Evolutionary conservation across 2,113 vertebrate genomes (phyloP), one percentile per base, ranked within the genome.

Genomic region (Chaetura pelagica): DNA sequence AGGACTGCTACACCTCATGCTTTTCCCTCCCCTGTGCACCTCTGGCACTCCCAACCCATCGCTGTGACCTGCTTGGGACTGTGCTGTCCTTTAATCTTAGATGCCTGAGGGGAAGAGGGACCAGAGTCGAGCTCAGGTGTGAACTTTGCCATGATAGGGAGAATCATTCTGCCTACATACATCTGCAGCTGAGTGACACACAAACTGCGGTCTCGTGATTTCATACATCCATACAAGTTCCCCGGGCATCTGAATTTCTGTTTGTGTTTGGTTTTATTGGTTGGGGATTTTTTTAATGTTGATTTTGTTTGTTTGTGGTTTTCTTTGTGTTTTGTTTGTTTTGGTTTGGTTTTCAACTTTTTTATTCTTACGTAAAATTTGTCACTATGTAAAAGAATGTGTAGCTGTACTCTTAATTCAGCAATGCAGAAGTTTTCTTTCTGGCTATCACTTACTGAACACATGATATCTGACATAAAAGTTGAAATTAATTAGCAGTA

Each of bases 1-100:
- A 5, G 52, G 57, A 23, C 27, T 40, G 57, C 40, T 57, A 42
- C 29, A 18, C 42, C 35, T 54, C 10, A 5, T 19, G n/a, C 8
- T 42, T 74, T 67, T 69, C 55, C 32, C 34, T 69, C 12, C 71
- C 46, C 32, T 29, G 38, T 14, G 10, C 30, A 24, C 6, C 38
- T 58, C 48, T 0, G 2, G 12, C 29, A 7, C 29, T 40, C 27
- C n/a, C 49, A 4, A 6, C 34, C 54, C 30, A 10, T 16, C 0
- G 0, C 75, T 4, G 0, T 30, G 24, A 0, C 35, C 54, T 51
- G 40, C n/a, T 23, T 40, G 40, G 17, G 30, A 34, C 73, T 1
- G 1, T 40, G 54, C 29, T 52, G 18, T 19, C 61, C 34, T 62
- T n/a, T n/a, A 42, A 38, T n/a, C 49, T 22, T 8, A 12, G 7